These are phyloP conservation scores for Pseudococcus longispinus DNA, from an alignment of 2,888 invertebrate genomes.

Conservation along the genomic window DNA sequence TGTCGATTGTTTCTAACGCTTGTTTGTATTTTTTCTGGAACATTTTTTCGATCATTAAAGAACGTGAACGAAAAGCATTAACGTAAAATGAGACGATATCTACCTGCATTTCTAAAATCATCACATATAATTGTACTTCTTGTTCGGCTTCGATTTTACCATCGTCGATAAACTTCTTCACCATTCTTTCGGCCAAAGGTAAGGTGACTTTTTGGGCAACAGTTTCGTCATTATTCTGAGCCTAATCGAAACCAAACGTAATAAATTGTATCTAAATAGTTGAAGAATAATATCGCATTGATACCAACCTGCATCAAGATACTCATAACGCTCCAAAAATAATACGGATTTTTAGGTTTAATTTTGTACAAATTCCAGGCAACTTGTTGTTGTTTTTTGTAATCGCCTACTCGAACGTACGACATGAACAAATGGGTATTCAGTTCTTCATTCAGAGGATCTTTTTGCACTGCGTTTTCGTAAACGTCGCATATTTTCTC, in stretches of 20 bases:
- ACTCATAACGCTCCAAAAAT: constrained; percentile 98
- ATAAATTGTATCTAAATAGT: neutral
- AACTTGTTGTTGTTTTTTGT: constrained; percentile 86
- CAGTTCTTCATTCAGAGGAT: constrained; percentile 89
- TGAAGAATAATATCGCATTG: neutral
- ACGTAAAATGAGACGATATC: neutral
- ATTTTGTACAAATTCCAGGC: constrained; percentile 91
- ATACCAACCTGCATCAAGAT: constrained; percentile 83
- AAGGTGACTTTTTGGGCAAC: constrained; percentile 74
- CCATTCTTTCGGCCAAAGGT: constrained; percentile 91
- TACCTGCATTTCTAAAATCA: constrained; percentile 71
- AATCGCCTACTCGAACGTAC: constrained; percentile 88
- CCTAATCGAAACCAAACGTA: constrained; percentile 58
- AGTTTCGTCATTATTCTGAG: constrained; percentile 61
- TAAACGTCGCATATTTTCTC: constrained; percentile 88
- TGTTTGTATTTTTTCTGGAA: constrained; percentile 76
- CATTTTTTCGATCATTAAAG: neutral
- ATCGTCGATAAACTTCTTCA: constrained; percentile 84
- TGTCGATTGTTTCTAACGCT: constrained; percentile 80
- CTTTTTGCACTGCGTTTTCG: constrained; percentile 84
- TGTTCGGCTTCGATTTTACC: constrained; percentile 92
- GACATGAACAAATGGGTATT: constrained; percentile 95
- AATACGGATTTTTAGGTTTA: constrained; percentile 93
- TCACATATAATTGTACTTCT: constrained; percentile 88
- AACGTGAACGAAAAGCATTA: neutral